Percentiles rank a stretch among this genome's conserved stretches.
These are phyloP conservation scores for Uloborus plumipes DNA, from an alignment of 2,888 invertebrate genomes.

Conservation along the genomic window DNA sequence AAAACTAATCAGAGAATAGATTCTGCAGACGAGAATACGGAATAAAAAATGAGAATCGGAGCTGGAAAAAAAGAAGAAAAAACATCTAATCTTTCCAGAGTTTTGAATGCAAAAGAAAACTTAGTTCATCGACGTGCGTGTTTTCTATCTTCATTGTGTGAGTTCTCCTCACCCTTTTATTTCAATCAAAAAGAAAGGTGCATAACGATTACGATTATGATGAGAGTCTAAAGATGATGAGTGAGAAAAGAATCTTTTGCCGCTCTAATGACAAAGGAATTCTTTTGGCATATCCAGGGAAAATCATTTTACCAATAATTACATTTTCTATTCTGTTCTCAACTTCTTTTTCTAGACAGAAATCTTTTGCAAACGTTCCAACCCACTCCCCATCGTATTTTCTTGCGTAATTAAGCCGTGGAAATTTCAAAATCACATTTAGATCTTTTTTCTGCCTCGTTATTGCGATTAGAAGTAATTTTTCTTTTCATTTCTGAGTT, in stretches of 20 bases:
- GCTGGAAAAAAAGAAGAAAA: conserved; percentile 25
- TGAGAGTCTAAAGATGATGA: conserved; percentile 52
- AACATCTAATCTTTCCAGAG: conserved; percentile 55
- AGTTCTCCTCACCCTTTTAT: conserved; percentile 46
- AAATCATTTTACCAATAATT: conserved; percentile 64
- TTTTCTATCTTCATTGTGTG: conserved; percentile 20
- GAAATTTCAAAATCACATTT: conserved; percentile 52
- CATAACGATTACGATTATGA: conserved; percentile 63
- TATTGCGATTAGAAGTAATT: conserved; percentile 31
- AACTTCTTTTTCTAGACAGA: conserved; percentile 36
- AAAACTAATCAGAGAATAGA: conserved; percentile 57
- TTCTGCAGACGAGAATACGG: conserved; percentile 39
- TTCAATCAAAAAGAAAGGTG: conserved; percentile 61
- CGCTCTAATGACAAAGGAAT: conserved; percentile 52
- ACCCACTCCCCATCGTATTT: conserved; percentile 29
- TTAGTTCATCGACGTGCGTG: conserved; percentile 39
- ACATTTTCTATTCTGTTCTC: conserved; percentile 55
- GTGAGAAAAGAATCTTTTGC: conserved; percentile 49
- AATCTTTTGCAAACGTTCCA: conserved; percentile 32
- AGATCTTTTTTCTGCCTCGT: conserved; percentile 26
- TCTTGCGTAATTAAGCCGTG: conserved; percentile 57
- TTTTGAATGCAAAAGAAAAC: conserved; percentile 44
- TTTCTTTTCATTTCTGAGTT: conserved; percentile 12
- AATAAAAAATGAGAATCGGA: conserved; percentile 44
- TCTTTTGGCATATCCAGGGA: conserved; percentile 48